These are phyloP conservation scores for Dryas iulia DNA, from an alignment of 1,140 invertebrate species.

Conservation along the genomic window DNA sequence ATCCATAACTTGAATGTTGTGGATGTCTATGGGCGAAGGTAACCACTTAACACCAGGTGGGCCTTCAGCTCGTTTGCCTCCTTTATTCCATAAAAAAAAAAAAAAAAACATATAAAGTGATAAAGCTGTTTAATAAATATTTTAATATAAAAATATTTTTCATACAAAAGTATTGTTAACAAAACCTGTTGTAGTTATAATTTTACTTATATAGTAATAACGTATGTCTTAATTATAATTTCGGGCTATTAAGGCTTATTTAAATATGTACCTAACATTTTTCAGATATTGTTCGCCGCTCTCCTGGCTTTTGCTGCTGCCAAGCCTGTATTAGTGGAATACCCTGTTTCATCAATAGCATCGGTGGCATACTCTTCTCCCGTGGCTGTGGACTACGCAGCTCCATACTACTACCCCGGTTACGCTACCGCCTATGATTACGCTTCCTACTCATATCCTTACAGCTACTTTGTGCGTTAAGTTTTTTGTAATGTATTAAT, in stretches of 20 bases:
- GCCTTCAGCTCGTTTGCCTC: too few relatives aligned
- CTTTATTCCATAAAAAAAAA: too few relatives aligned
- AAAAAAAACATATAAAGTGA: too few relatives aligned
- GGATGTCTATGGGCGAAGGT: too few relatives aligned
- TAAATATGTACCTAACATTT: not conserved
- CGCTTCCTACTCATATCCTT: constrained; percentile 54
- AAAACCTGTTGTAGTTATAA: too few relatives aligned
- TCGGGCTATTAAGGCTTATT: not conserved
- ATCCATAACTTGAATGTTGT: too few relatives aligned
- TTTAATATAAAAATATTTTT: too few relatives aligned
- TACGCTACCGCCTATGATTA: constrained; percentile 56
- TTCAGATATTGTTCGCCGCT: constrained; percentile 78
- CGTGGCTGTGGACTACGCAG: constrained; percentile 61
- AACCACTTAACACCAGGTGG: too few relatives aligned
- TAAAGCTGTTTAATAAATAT: too few relatives aligned
- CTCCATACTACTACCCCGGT: constrained; percentile 45
- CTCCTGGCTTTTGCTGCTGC: constrained; percentile 75
- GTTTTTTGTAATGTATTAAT: not conserved
- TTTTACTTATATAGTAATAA: too few relatives aligned
- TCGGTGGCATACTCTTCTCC: constrained; percentile 53
- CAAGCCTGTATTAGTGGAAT: constrained; percentile 73
- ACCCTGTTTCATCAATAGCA: constrained; percentile 46
- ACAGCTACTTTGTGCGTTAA: constrained; percentile 47
- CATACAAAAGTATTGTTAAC: too few relatives aligned
- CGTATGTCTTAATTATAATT: not conserved